A percentile compares a stretch with the other conserved stretches of the same genome.
Conservation (phyloP, 1,140 invertebrate genomes). For the Zaprionus tsacasi region DNA sequence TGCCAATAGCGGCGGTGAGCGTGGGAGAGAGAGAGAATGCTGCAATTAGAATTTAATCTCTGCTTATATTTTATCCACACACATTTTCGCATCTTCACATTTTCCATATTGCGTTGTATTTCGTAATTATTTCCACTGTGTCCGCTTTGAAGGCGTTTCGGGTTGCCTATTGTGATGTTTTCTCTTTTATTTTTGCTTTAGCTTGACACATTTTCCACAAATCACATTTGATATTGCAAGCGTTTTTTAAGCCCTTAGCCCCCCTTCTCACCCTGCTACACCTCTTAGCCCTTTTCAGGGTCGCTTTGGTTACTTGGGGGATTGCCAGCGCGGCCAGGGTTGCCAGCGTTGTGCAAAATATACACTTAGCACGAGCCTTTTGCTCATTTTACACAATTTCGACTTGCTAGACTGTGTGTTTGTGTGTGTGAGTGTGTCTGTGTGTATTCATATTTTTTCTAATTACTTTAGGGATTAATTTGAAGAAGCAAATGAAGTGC, state of each 20-base stretch:
- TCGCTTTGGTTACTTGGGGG: not conserved
- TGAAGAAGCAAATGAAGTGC: slow-evolving; percentile 72
- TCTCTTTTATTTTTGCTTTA: slow-evolving; percentile 29
- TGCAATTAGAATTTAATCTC: slow-evolving; percentile 5
- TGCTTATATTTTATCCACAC: not conserved
- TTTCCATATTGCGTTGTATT: slow-evolving; percentile 12
- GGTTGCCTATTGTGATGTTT: slow-evolving; percentile 52
- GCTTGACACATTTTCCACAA: slow-evolving; percentile 51
- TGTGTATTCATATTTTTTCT: slow-evolving; percentile 57
- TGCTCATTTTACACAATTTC: slow-evolving; percentile 13
- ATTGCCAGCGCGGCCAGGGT: slow-evolving; percentile 24
- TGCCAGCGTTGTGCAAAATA: slow-evolving; percentile 61
- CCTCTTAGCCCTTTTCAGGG: slow-evolving; percentile 8
- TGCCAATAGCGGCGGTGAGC: too few species aligned
- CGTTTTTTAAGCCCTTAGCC: not conserved
- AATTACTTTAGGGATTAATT: slow-evolving; percentile 83
- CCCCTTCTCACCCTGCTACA: not conserved
- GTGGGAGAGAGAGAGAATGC: not conserved
- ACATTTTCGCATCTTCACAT: slow-evolving; percentile 18
- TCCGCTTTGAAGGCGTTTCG: slow-evolving; percentile 39
- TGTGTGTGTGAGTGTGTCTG: slow-evolving; percentile 5
- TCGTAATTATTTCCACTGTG: slow-evolving; percentile 54
- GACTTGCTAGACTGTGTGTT: not conserved
- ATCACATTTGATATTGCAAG: slow-evolving; percentile 41
- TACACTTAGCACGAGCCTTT: slow-evolving; percentile 78